Base-by-base conservation (phyloP, 2,113 vertebrate genomes). In the Ciconia maguari region DNA sequence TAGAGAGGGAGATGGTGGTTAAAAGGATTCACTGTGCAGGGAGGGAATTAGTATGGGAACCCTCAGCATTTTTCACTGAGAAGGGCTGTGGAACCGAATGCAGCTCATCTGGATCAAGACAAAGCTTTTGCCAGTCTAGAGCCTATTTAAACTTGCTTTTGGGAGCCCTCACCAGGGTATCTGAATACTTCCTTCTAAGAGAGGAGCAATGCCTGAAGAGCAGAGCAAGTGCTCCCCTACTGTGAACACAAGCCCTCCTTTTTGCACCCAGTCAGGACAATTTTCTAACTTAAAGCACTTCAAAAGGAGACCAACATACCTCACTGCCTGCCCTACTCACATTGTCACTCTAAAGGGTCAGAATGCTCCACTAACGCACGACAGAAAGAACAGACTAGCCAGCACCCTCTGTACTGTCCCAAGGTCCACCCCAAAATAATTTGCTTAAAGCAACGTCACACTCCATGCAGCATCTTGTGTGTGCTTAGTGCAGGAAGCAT, bases 391-490 rank as follows among this genome's bases (percentile, higher is more conserved):
- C 72, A 13, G 62, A 20, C n/a, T 54, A 80, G 66, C 27, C 48
- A 7, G 70, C 51, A 36, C 11, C 27, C 72, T 72, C 61, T 5
- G 2, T 7, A 7, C 30, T 4, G 11, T 24, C 27, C 72, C 83
- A 9, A 29, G 32, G 75, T 41, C 8, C 12, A 15, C 8, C 70
- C 92, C 64, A 36, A 83, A 74, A 52, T 11, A 29, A 51, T 27
- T 16, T 89, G 72, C 71, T 90, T 21, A 29, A 48, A 75, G 96
- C 41, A 58, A 95, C 15, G 54, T 44, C 91, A 90, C 96, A 91
- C 72, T 79, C 60, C 98, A 97, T 85, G 97, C 98, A 97, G 96
- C 93, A 30, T 11, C 77, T 30, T 6, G 49, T 77, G 94, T 24
- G 69, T 44, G 96, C 95, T 87, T 5, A 71, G 96, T 18, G 95